Evolutionary conservation across 2,113 vertebrate species (phyloP), one percentile per base, ranked within the genome.

Genomic region (Hippocampus guttulatus): DNA sequence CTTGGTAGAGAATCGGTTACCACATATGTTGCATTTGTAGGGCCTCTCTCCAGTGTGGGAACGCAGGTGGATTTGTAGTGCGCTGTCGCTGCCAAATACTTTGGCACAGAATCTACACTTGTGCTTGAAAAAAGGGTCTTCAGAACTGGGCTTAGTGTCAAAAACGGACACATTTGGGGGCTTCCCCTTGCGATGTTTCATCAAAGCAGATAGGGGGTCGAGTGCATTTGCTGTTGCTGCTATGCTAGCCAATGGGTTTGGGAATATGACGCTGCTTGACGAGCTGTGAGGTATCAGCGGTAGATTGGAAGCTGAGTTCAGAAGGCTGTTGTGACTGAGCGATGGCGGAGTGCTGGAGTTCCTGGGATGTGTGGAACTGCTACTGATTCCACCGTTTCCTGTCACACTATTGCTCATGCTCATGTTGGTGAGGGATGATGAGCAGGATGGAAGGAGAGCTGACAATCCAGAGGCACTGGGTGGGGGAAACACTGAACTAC

Each of bases 71-170:
- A 99, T 99, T 88, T 99, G 97, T 84, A 99, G 91, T 73, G 97
- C 97, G 3, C 97, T 99, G 89, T 99, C 97, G 75, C 97, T 99
- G 85, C 97, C 97, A 84, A 99, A 99, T 82, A 99, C 97, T 93
- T 99, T 99, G 91, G 97, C 97, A 89, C 97, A 99, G 91, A 98
- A 99, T 63, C 96, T 92, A 87, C 97, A 99, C 90, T 99, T 99
- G 83, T 99, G 97, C 87, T 99, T 99, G 84, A 99, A 99, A 89
- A 99, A 99, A n/a, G 97, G 95, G 88, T 99, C 97, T 86, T 99
- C 97, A 0, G 95, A 94, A 75, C 93, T 96, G 69, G 96, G 93
- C 92, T 98, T 99, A 67, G 96, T 96, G 86, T 99, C 97, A 78
- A 98, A 98, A 79, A 96, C 96, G 2, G 97, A 97, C 83, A 98